These are phyloP conservation scores for Pachymerium ferrugineum DNA, from an alignment of 2,888 invertebrate genomes.

Conservation along the genomic window DNA sequence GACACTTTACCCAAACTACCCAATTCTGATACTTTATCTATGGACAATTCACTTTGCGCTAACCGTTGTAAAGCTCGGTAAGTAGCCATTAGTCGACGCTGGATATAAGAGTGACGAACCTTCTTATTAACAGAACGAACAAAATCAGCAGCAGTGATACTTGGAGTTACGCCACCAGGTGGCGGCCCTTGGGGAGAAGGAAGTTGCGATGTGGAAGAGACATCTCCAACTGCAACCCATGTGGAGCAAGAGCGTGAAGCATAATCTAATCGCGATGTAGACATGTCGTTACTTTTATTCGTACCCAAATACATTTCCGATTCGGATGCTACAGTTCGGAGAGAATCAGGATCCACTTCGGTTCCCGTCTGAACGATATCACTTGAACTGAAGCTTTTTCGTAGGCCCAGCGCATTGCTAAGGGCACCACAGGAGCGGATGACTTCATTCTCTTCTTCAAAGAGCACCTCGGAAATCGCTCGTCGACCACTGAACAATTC, in stretches of 20 bases:
- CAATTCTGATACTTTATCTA: constrained; percentile 52
- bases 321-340: constrained; percentile 45
- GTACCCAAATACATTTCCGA: constrained; percentile 38
- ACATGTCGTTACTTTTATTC: constrained; percentile 49
- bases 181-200: constrained; percentile 64
- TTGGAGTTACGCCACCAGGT: constrained; percentile 40
- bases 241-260: constrained; percentile 72
- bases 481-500: constrained; percentile 37
- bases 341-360: constrained; percentile 43
- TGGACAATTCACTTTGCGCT: constrained; percentile 77
- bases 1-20: constrained; percentile 41
- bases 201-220: constrained; percentile 68
- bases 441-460: constrained; percentile 70
- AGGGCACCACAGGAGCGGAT: constrained; percentile 73
- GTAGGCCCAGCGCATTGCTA: constrained; percentile 71
- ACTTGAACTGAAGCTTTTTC: constrained; percentile 75
- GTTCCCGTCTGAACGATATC: constrained; percentile 62
- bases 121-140: constrained; percentile 74
- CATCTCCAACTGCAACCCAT: constrained; percentile 78
- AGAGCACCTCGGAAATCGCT: constrained; percentile 58
- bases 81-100: constrained; percentile 68
- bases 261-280: constrained; percentile 58
- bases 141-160: constrained; percentile 61
- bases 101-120: constrained; percentile 75
- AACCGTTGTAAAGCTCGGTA: constrained; percentile 73